Conservation (phyloP, 2,797 vertebrate genomes). For the Lindbergichthys nudifrons region DNA sequence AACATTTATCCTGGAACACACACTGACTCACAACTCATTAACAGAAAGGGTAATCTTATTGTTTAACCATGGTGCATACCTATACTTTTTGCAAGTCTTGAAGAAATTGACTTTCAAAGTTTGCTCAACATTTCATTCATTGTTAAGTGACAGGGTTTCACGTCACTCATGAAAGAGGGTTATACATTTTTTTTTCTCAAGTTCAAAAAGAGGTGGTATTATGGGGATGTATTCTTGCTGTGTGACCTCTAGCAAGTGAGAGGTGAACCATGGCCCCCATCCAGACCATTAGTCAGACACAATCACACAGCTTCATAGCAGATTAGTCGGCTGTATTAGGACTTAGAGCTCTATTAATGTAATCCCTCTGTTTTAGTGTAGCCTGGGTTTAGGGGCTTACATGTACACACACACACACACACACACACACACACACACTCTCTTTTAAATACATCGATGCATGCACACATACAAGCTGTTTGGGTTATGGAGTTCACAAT, state of each 20-base stretch:
- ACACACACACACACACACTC: constrained; percentile 55
- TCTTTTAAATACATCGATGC: constrained; percentile 74
- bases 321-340: constrained; percentile 85
- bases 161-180: constrained; percentile 18
- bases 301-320: constrained; percentile 84
- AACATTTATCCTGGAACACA: background rate
- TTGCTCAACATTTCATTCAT: background rate
- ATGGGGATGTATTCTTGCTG: constrained; percentile 64
- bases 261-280: constrained; percentile 80
- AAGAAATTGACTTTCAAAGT: constrained; percentile 1
- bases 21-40: constrained; percentile 28
- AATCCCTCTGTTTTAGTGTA: constrained; percentile 86
- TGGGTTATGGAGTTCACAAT: constrained; percentile 79
- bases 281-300: constrained; percentile 82
- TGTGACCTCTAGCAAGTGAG: constrained; percentile 79
- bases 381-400: constrained; percentile 82
- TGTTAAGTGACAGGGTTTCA: constrained; percentile 27
- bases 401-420: constrained; percentile 54
- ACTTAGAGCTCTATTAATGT: constrained; percentile 85
- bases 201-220: constrained; percentile 51
- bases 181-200: constrained; percentile 40
- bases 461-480: constrained; percentile 79
- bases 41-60: constrained; percentile 38
- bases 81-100: constrained; percentile 35
- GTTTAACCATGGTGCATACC: constrained; percentile 35